Conservation (phyloP, 2,888 invertebrate species). For the Meteorus colon region DNA sequence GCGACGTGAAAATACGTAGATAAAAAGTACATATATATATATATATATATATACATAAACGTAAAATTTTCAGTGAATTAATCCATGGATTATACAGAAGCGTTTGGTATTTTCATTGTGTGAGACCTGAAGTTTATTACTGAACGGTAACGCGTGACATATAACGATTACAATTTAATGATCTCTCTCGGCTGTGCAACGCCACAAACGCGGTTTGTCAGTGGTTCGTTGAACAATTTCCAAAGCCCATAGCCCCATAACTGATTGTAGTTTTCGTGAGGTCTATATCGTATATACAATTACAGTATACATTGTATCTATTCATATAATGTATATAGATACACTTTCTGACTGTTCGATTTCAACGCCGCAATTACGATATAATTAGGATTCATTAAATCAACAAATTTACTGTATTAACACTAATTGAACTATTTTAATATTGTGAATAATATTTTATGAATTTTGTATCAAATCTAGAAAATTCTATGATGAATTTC, state of each 20-base stretch:
- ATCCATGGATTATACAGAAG: not conserved
- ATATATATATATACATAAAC: not conserved
- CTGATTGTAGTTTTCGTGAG: slow-evolving; percentile 6
- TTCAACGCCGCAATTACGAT: not conserved
- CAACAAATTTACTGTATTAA: not conserved
- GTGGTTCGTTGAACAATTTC: slow-evolving; percentile 38
- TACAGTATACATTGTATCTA: not conserved
- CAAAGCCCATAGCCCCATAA: slow-evolving; percentile 15
- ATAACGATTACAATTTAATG: slow-evolving; percentile 42
- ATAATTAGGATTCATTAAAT: not conserved
- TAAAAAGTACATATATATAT: not conserved
- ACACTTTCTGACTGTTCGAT: slow-evolving; percentile 1
- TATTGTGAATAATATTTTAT: not conserved
- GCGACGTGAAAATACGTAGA: not conserved
- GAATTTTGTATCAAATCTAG: too few relatives aligned
- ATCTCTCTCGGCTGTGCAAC: slow-evolving; percentile 29
- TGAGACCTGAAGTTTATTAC: not conserved
- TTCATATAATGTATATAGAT: not conserved
- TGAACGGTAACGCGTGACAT: slow-evolving; percentile 25
- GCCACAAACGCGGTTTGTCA: slow-evolving; percentile 31
- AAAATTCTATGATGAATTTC: too few relatives aligned
- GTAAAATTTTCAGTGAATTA: not conserved
- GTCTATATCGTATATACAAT: not conserved
- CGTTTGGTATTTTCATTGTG: not conserved
- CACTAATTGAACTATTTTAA: not conserved